Base-by-base conservation (phyloP, 2,113 vertebrate genomes). In the Podilymbus podiceps region DNA sequence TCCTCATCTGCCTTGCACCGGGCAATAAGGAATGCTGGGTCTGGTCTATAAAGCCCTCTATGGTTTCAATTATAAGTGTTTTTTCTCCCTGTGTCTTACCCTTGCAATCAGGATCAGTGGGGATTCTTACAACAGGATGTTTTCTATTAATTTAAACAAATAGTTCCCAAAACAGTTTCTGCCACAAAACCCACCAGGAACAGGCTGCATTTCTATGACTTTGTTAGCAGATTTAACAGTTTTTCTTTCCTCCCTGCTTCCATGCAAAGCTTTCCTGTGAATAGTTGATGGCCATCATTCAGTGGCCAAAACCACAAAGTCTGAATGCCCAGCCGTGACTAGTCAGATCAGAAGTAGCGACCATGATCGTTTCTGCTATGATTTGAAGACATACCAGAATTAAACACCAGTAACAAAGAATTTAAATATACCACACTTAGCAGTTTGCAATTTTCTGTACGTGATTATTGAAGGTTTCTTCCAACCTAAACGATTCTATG, bases 111-210 rank as follows among this genome's bases (percentile, higher is more conserved):
- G 67, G 59, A 77, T 89, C 89, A 56, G 85, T 30, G 33, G 69
- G 76, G 81, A 82, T 91, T 81, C 90, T 86, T 28, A 52, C 47
- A 67, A 56, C 11, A 80, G 80, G 86, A 80, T 15, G 53, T n/a
- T 87, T 81, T 77, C 85, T 72, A 63, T 63, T 92, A 24, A 81
- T 75, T 80, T 86, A 59, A 85, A 58, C 76, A 92, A 93, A 46
- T 64, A 73, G 90, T 71, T 81, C 76, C 76, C 85, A 19, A 9
- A 77, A 16, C 21, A 25, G 55, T 30, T 74, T 68, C 80, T 92
- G 85, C 83, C 76, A 75, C 79, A 59, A 49, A 77, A n/a, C 52
- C 49, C 94, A 88, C 60, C 90, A 89, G 95, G 76, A 95, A 64
- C 73, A 47, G 47, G 88, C 0, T 86, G 79, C 46, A 47, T 85